Base-by-base conservation (phyloP, 2,113 vertebrate species). In the Cairina moschata region DNA sequence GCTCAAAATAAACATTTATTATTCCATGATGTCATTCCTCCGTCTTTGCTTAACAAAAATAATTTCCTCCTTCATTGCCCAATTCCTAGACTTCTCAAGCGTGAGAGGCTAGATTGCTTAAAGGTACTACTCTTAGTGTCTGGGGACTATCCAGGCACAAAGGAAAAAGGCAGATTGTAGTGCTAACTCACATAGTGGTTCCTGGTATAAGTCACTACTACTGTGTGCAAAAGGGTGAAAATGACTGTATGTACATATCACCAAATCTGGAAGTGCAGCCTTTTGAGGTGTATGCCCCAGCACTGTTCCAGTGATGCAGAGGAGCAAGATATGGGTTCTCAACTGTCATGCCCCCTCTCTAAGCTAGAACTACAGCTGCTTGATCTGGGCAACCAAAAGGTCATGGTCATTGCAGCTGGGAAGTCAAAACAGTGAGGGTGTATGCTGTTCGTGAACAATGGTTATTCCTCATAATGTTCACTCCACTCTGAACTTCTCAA, bases 371-470 rank as follows among this genome's bases (percentile, higher is more conserved):
- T 82, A 42, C 52, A 17, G 7, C 20, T 77, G 22, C 17, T 60
- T 60, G 32, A 48, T 32, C 17, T 25, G 21, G 31, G 32, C 46
- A 62, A 62, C 3, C 3, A 32, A 67, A 74, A 50, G 26, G 31
- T 56, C 40, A 46, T 48, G 13, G 16, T n/a, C 9, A 6, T 13
- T 68, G 23, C 1, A 1, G 6, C 9, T 40, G n/a, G n/a, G 48
- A n/a, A 73, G 32, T 65, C 34, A 85, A 52, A 62, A 31, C 26
- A 87, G 46, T 60, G 46, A 12, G 31, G 26, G 9, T 56, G 18
- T 14, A 50, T 0, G 0, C 3, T 31, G 17, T 23, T 68, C 36
- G 20, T n/a, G 18, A 78, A n/a, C 1, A 4, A 11, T 31, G 6
- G 5, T 54, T 54, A 44, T 59, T 84, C 25, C 10, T 16, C 23